A percentile compares a stretch with the other conserved stretches of the same genome.
These are phyloP conservation scores for Ostrea denselamellosa DNA, from an alignment of 1,140 invertebrate species.

Conservation along the genomic window DNA sequence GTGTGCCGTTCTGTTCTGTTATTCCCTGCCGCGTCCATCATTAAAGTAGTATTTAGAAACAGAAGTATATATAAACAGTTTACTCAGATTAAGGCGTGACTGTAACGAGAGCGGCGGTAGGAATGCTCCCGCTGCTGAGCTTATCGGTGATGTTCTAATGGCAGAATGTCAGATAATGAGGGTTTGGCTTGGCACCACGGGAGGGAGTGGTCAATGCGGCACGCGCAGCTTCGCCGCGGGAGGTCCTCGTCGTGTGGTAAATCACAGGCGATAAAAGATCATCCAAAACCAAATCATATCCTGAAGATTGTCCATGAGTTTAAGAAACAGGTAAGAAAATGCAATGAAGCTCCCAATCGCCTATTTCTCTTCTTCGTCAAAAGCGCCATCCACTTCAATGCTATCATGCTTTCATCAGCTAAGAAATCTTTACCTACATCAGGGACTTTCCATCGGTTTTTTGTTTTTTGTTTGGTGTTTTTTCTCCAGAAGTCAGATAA, in stretches of 20 bases:
- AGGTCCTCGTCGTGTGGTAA: background rate
- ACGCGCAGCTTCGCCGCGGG: background rate
- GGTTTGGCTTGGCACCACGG: background rate
- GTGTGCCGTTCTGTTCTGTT: background rate
- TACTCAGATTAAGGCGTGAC: slow-evolving; percentile 17
- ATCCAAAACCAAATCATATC: background rate
- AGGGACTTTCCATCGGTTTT: background rate
- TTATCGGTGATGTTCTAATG: background rate
- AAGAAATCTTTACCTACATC: background rate
- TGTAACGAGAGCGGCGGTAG: background rate
- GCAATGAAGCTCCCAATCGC: background rate
- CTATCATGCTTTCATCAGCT: slow-evolving; percentile 3
- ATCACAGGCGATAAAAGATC: background rate
- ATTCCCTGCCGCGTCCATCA: background rate
- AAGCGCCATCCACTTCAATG: background rate
- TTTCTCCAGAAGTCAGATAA: background rate
- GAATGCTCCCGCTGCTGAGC: background rate
- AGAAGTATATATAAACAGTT: slow-evolving; percentile 30
- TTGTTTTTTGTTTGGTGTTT: background rate
- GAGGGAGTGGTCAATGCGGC: background rate
- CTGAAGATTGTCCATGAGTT: background rate
- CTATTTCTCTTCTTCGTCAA: background rate
- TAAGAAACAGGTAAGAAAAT: too few relatives aligned
- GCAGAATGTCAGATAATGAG: background rate
- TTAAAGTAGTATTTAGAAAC: slow-evolving; percentile 25